These are phyloP conservation scores for Xestia xanthographa DNA, from an alignment of 2,888 invertebrate species.

Conservation along the genomic window DNA sequence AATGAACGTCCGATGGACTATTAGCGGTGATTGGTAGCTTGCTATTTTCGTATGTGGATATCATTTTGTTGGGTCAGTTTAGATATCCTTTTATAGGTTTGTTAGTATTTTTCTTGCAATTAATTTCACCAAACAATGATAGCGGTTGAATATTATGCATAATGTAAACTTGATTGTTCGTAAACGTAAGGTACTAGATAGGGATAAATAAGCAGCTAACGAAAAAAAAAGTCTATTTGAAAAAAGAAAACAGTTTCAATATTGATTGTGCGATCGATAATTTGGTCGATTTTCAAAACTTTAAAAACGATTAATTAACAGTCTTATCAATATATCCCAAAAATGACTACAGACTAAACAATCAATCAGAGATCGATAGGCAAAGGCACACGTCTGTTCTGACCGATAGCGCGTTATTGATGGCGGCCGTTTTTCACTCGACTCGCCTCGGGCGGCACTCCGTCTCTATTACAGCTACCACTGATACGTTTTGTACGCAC, in stretches of 20 bases:
- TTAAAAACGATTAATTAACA: not conserved
- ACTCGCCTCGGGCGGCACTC: slow-evolving; percentile 72
- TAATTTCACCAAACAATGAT: too few species aligned
- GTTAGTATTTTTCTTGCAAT: too few species aligned
- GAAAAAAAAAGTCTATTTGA: not conserved
- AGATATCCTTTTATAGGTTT: slow-evolving; percentile 6
- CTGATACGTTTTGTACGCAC: slow-evolving; percentile 69
- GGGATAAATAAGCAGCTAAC: not conserved
- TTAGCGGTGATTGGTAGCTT: slow-evolving; percentile 60
- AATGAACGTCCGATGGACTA: slow-evolving; percentile 76
- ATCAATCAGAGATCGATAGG: slow-evolving; percentile 77
- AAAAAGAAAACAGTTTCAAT: not conserved
- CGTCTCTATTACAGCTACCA: slow-evolving; percentile 75
- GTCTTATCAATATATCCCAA: slow-evolving; percentile 7
- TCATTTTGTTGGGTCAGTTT: not conserved
- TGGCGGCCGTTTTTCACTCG: slow-evolving; percentile 82
- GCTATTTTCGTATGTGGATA: slow-evolving; percentile 38
- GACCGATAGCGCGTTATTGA: slow-evolving; percentile 81
- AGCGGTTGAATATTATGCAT: too few species aligned
- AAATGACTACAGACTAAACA: slow-evolving; percentile 59
- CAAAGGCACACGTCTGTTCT: slow-evolving; percentile 64
- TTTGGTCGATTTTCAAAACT: not conserved
- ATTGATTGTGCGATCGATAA: too few species aligned
- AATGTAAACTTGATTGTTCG: too few species aligned
- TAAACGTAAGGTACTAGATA: too few species aligned